A percentile compares a stretch with the other conserved stretches of the same genome.
phyloP scores from a whole-genome alignment of 2,797 vertebrate species.

The Eulemur coronatus region DNA sequence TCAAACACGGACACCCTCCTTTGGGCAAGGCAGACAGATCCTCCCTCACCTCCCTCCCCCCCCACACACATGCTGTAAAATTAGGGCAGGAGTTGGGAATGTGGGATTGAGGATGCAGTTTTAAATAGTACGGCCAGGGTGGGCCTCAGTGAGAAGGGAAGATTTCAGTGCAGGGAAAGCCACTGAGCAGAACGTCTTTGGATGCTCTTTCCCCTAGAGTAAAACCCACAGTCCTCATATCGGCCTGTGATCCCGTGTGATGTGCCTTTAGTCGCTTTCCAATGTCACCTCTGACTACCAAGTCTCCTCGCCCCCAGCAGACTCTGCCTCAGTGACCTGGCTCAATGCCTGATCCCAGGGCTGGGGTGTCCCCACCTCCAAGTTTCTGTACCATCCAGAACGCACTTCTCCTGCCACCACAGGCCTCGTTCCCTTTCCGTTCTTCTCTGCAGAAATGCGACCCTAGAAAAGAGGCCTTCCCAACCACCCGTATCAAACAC shows the following conservation, averaged over 20 bases:
- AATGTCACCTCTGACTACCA: neutral
- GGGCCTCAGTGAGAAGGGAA: neutral
- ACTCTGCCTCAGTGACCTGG: neutral
- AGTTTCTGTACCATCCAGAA: neutral
- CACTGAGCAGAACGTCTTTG: neutral
- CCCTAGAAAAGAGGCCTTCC: neutral
- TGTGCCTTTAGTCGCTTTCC: neutral
- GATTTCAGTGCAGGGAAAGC: neutral
- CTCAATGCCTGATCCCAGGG: neutral
- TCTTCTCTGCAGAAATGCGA: neutral
- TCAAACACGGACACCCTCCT: neutral
- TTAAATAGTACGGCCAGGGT: neutral
- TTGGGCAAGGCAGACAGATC: neutral
- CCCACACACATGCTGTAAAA: neutral
- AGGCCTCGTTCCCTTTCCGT: neutral
- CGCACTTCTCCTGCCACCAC: neutral
- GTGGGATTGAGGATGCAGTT: neutral
- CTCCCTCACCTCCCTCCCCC: too few relatives aligned
- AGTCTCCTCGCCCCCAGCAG: neutral
- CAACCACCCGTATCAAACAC: neutral
- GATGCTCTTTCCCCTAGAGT: neutral
- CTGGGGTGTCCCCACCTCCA: fast-evolving
- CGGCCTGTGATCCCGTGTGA: neutral
- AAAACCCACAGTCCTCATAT: neutral
- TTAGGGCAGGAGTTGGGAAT: neutral